Conservation (phyloP, 2,797 vertebrate species). For the Sebastolobus altivelis region DNA sequence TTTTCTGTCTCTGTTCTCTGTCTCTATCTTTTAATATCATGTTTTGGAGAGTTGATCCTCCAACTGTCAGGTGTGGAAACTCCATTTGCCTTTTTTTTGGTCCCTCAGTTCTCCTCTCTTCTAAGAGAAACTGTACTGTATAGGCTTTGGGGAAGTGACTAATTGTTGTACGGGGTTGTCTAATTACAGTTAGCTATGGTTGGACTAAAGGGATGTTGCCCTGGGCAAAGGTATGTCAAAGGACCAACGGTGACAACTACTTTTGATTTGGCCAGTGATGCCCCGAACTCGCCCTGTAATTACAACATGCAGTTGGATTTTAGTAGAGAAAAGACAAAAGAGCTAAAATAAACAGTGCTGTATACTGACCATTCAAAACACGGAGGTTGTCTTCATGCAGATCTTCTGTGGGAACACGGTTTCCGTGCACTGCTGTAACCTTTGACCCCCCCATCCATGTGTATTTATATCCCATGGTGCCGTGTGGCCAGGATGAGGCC, state of each 20-base stretch:
- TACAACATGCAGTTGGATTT: slow-evolving; percentile 55
- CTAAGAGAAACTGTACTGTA: slow-evolving; percentile 19
- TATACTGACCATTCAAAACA: slow-evolving; percentile 1
- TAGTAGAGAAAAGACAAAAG: slow-evolving; percentile 31
- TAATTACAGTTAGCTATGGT: slow-evolving; percentile 64
- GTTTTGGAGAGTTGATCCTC: neutral
- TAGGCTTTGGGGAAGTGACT: slow-evolving; percentile 34
- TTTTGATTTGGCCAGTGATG: slow-evolving; percentile 61
- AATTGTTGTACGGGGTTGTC: slow-evolving; percentile 54
- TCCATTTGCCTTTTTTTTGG: neutral
- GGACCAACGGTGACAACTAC: slow-evolving; percentile 49
- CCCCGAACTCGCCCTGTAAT: slow-evolving; percentile 62
- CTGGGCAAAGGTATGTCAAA: slow-evolving; percentile 72
- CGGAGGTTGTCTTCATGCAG: slow-evolving; percentile 14
- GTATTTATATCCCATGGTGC: slow-evolving; percentile 49
- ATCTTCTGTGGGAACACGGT: slow-evolving; percentile 7
- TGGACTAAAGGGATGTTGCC: slow-evolving; percentile 51
- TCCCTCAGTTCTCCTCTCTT: neutral
- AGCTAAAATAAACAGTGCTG: neutral
- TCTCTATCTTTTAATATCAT: neutral
- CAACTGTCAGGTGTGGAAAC: slow-evolving; percentile 2
- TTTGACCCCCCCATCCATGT: slow-evolving; percentile 40
- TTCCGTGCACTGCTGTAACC: slow-evolving; percentile 30
- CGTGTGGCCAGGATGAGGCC: slow-evolving; percentile 41
- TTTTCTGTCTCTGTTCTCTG: neutral